These are phyloP conservation scores for Deroplatys truncata DNA, from an alignment of 2,888 invertebrate species.

Conservation along the genomic window DNA sequence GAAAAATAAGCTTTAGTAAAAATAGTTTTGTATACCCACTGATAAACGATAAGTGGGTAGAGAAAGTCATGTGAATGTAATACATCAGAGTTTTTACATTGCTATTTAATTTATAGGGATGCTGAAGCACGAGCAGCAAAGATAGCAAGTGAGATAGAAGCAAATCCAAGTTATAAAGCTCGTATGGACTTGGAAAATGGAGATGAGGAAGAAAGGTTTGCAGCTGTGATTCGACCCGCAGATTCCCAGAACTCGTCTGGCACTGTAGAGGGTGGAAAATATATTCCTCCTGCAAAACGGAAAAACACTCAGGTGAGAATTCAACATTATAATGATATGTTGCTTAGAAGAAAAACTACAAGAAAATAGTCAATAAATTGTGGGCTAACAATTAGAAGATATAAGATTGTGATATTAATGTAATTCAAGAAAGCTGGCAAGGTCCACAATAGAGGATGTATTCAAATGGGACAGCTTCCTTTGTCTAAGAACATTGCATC, in stretches of 20 bases:
- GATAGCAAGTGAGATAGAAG: conserved; percentile 91
- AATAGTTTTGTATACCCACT: too few relatives aligned
- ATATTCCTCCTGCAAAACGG: conserved; percentile 75
- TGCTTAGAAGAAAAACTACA: too few relatives aligned
- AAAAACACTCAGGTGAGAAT: conserved; percentile 46
- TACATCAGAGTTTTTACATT: background rate
- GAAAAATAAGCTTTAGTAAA: too few relatives aligned
- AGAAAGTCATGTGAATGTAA: too few relatives aligned
- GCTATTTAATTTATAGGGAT: conserved; percentile 46
- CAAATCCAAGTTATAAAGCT: conserved; percentile 73
- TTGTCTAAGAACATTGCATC: too few relatives aligned
- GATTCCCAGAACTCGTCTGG: conserved; percentile 32
- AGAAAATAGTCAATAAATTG: too few relatives aligned
- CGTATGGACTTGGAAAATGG: conserved; percentile 87
- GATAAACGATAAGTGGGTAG: too few relatives aligned
- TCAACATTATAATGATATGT: background rate
- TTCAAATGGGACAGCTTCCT: too few relatives aligned
- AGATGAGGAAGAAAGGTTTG: conserved; percentile 81
- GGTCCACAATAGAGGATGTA: too few relatives aligned
- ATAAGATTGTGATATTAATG: too few relatives aligned
- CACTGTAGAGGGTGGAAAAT: conserved; percentile 52
- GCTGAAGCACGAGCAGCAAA: conserved; percentile 83
- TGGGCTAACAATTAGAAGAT: too few relatives aligned
- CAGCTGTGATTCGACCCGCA: conserved; percentile 71
- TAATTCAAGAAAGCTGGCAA: too few relatives aligned